Conservation (phyloP, 2,113 vertebrate species). For the Aplodontia rufa region DNA sequence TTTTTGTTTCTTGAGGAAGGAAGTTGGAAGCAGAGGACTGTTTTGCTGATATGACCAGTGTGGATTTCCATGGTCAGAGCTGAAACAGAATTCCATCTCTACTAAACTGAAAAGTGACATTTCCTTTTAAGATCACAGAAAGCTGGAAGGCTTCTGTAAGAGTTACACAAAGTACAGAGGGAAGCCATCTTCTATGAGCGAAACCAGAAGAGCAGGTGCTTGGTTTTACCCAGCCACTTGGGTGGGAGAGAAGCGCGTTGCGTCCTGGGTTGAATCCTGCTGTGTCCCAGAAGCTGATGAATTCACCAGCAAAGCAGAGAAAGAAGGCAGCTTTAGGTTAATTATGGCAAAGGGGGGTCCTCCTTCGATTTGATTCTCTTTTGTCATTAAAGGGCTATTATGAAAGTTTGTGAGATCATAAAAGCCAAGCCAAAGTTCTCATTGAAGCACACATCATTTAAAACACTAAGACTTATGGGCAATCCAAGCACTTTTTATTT, state of each 20-base stretch:
- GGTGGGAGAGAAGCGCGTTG: background rate
- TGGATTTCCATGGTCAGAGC: background rate
- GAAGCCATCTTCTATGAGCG: background rate
- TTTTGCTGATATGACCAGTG: background rate
- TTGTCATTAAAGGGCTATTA: background rate
- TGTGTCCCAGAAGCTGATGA: background rate
- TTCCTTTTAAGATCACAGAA: constrained; percentile 9
- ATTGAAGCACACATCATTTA: background rate
- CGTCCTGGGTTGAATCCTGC: background rate
- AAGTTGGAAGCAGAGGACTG: background rate
- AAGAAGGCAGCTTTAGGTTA: background rate
- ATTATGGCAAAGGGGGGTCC: background rate
- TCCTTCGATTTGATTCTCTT: constrained; percentile 22
- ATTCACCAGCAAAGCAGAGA: background rate
- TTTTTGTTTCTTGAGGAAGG: background rate
- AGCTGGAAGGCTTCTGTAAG: background rate
- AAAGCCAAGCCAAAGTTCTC: background rate
- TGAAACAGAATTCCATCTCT: background rate
- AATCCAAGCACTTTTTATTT: background rate
- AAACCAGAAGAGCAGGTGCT: background rate
- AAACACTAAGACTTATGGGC: background rate
- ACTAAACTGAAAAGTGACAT: constrained; percentile 4
- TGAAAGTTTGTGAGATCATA: background rate
- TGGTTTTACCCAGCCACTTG: background rate
- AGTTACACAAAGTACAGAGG: constrained; percentile 16